Evolutionary conservation across 2,113 vertebrate genomes (phyloP), one percentile per base, ranked within the genome.

Genomic region (Thymallus thymallus): DNA sequence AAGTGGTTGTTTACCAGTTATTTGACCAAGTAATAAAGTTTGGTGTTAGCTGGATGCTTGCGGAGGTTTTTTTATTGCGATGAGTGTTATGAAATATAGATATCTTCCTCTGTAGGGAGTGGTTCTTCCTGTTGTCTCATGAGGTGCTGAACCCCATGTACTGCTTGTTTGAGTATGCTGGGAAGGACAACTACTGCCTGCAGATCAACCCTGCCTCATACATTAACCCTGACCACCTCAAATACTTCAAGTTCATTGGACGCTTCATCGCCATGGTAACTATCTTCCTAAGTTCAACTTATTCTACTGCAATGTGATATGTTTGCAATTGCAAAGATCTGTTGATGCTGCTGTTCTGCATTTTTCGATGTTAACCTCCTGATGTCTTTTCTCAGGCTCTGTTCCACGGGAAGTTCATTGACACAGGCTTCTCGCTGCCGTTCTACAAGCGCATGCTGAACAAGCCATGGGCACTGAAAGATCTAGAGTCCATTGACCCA

Each of bases 141-240:
- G 98, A 99, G 85, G 98, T 99, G 77, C 86, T 99, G 91, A 99
- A 99, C 88, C 98, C 98, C 79, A 99, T 99, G 98, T 99, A 99
- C 92, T 99, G 98, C 93, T 93, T 99, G 86, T 99, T 99, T 90
- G 97, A 99, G 92, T 99, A 99, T 74, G 98, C 97, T 76, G 97
- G 98, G 41, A 99, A 99, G 83, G 97, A 99, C 90, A 99, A 99
- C 92, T 99, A 99, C 93, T 97, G 97, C 87, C 94, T 99, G 80
- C 98, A 99, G 89, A 99, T 99, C 87, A 99, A 99, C 86, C 98
- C 98, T 1, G 98, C 96, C 72, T 99, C 98, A 78, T 97, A 95
- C 55, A 99, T 99, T 90, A 99, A 99, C 85, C 98, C 98, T 4
- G 98, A 99, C 88, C 98, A 99, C 78, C 92, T 99, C 84, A 98